Conservation (phyloP, 2,113 vertebrate species). For the Pipra filicauda region DNA sequence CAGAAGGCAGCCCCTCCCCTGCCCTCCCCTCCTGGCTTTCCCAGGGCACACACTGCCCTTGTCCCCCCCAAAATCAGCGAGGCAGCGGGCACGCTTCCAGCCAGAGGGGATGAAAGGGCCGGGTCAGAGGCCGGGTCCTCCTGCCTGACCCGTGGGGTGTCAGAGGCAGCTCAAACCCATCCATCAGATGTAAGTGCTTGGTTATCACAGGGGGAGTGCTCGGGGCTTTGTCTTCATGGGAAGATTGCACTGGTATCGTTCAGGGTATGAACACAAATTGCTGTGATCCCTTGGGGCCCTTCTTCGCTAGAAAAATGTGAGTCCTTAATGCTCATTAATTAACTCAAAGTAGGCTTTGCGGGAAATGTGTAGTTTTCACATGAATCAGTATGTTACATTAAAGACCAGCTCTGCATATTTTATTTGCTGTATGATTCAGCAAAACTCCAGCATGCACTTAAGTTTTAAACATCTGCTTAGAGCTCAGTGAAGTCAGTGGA, state of each 20-base stretch:
- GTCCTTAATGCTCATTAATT: slow-evolving; percentile 55
- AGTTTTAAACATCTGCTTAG: slow-evolving; percentile 7
- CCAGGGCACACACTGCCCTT: not conserved
- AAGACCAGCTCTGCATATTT: slow-evolving; percentile 49
- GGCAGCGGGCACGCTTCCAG: slow-evolving; percentile 18
- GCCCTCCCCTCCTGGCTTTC: not conserved
- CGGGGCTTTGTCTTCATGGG: slow-evolving; percentile 25
- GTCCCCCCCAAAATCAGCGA: not conserved
- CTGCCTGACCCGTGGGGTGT: not conserved
- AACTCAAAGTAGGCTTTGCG: slow-evolving; percentile 27
- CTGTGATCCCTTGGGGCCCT: slow-evolving; percentile 29
- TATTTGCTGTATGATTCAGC: slow-evolving; percentile 57
- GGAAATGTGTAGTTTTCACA: slow-evolving; percentile 52
- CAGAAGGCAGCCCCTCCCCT: not conserved
- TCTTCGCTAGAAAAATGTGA: slow-evolving; percentile 9
- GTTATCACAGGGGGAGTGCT: not conserved
- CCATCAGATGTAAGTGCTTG: not conserved
- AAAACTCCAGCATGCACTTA: slow-evolving; percentile 10
- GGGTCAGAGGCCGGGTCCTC: slow-evolving; percentile 37
- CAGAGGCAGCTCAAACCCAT: slow-evolving; percentile 4
- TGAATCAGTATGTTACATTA: slow-evolving; percentile 48
- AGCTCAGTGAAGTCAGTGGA: not conserved
- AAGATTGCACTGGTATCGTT: not conserved
- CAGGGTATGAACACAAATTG: slow-evolving; percentile 46
- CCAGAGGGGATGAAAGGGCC: not conserved